phyloP scores from a whole-genome alignment of 2,797 vertebrate species.

The Carduelis carduelis region DNA sequence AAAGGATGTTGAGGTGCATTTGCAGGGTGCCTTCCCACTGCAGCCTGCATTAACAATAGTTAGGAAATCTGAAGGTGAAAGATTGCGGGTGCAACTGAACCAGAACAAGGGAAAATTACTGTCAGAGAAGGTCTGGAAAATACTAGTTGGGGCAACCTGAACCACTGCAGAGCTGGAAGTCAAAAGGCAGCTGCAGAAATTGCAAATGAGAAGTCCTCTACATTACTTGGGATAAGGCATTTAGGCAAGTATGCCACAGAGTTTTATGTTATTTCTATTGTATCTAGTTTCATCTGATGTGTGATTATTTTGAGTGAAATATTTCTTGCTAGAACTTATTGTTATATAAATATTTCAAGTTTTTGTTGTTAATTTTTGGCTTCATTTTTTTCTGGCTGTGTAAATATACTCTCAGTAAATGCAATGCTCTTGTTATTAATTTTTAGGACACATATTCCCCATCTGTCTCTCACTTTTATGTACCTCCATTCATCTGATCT shows the following conservation, averaged over 20 bases:
- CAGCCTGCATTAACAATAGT: background rate
- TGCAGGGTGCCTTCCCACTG: background rate
- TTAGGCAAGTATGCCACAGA: background rate
- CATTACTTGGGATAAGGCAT: background rate
- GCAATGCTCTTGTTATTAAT: background rate
- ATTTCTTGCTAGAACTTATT: background rate
- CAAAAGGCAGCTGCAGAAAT: background rate
- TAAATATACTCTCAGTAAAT: background rate
- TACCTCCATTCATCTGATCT: background rate
- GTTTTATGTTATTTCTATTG: background rate
- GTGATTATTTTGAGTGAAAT: background rate
- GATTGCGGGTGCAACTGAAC: background rate
- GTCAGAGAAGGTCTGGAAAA: background rate
- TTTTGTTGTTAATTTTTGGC: background rate
- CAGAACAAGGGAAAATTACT: background rate
- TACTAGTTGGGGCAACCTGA: background rate
- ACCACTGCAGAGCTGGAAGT: background rate
- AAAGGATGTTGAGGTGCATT: background rate
- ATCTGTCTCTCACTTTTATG: background rate
- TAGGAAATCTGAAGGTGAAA: background rate
- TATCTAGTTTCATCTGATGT: background rate
- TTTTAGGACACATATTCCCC: background rate
- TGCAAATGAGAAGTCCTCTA: background rate
- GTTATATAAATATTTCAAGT: background rate
- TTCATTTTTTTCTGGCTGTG: background rate